A percentile compares a stretch with the other conserved stretches of the same genome.
Evolutionary conservation across 2,113 vertebrate species (phyloP).

Genomic region (Isichthys henryi): DNA sequence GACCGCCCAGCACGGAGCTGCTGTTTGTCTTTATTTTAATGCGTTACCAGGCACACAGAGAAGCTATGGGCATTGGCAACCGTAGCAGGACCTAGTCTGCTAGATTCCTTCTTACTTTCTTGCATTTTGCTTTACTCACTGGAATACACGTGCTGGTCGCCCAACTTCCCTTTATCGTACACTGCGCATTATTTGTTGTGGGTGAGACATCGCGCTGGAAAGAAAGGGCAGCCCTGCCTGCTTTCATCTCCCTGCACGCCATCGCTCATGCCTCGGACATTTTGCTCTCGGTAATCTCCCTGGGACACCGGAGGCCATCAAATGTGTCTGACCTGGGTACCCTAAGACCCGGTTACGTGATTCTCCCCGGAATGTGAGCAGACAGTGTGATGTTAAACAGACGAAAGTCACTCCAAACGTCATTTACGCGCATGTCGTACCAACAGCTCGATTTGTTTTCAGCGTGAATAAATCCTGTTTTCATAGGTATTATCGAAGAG

Average conservation of each 20-base stretch:
- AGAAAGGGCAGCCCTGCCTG: neutral
- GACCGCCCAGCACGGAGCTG: neutral
- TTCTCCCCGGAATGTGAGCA: neutral
- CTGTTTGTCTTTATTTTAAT: neutral
- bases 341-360: neutral
- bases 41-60: neutral
- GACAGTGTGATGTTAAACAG: neutral
- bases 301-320: neutral
- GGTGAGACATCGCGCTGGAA: neutral
- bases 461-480: neutral
- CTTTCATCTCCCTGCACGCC: neutral
- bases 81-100: neutral
- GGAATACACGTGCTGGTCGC: neutral
- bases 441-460: neutral
- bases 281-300: neutral
- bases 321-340: neutral
- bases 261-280: neutral
- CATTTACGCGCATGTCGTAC: neutral
- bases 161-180: neutral
- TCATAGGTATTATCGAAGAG: neutral
- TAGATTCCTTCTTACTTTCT: neutral
- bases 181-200: neutral
- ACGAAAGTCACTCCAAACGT: neutral
- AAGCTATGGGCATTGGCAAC: neutral
- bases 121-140: neutral